Conservation (phyloP, 2,797 vertebrate species). For the Hippocampus kuda region DNA sequence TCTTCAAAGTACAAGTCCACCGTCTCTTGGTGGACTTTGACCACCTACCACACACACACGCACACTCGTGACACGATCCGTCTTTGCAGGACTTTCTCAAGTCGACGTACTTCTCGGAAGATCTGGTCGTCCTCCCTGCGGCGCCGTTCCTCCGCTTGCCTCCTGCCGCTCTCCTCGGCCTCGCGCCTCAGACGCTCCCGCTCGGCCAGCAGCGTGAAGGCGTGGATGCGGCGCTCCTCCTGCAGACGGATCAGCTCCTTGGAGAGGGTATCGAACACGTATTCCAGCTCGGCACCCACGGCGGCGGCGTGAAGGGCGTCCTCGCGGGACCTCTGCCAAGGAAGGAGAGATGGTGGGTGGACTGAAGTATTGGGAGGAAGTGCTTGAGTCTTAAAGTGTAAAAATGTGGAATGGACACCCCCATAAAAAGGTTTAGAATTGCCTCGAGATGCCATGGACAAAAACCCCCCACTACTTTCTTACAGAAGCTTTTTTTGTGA, state of each 20-base stretch:
- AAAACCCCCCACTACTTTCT: too few species aligned
- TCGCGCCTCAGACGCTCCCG: slow-evolving; percentile 76
- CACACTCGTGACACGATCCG: background rate
- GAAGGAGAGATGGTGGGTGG: background rate
- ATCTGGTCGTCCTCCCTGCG: slow-evolving; percentile 79
- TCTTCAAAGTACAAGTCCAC: slow-evolving; percentile 87
- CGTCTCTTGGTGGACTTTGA: slow-evolving; percentile 80
- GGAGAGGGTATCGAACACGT: slow-evolving; percentile 79
- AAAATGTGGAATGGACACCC: too few species aligned
- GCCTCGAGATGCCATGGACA: too few species aligned
- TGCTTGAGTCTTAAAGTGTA: too few species aligned
- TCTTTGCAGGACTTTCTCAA: background rate
- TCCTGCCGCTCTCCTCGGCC: slow-evolving; percentile 83
- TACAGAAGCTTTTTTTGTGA: too few species aligned
- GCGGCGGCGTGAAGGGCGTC: slow-evolving; percentile 63
- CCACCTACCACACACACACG: slow-evolving; percentile 62
- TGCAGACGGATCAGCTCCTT: slow-evolving; percentile 86
- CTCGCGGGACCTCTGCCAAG: slow-evolving; percentile 56
- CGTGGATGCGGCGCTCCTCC: slow-evolving; percentile 83
- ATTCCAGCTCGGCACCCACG: slow-evolving; percentile 69
- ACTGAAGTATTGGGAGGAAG: background rate
- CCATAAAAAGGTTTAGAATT: too few species aligned
- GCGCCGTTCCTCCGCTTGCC: slow-evolving; percentile 77
- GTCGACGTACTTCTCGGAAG: slow-evolving; percentile 74
- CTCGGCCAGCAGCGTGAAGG: slow-evolving; percentile 79